phyloP scores from a whole-genome alignment of 2,797 vertebrate genomes.

The Arrhamphus sclerolepis region DNA sequence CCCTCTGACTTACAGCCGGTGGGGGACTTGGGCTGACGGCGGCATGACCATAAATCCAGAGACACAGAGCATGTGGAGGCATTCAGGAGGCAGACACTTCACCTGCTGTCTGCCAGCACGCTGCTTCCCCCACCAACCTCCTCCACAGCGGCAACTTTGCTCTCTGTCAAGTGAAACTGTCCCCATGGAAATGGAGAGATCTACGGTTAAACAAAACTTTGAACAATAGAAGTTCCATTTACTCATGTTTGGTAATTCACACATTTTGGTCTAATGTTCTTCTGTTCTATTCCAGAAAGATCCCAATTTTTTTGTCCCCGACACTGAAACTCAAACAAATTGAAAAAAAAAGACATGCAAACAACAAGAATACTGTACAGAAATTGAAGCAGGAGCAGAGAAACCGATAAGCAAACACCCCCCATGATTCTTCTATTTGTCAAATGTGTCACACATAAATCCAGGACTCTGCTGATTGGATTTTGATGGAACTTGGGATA shows the following conservation, averaged over 20 bases:
- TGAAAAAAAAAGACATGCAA: conserved; percentile 30
- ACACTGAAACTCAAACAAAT: conserved; percentile 40
- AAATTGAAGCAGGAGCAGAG: conserved; percentile 21
- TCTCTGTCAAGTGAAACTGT: conserved; percentile 73
- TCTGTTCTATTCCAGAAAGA: conserved; percentile 34
- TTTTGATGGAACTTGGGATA: conserved; percentile 63
- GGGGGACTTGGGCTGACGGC: conserved; percentile 64
- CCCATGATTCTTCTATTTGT: conserved; percentile 59
- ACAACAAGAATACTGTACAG: conserved; percentile 28
- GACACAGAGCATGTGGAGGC: conserved; percentile 78
- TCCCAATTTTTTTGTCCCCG: conserved; percentile 40
- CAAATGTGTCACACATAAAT: conserved; percentile 59
- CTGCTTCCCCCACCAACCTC: conserved; percentile 57
- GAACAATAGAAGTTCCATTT: conserved; percentile 38
- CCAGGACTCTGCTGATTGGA: conserved; percentile 53
- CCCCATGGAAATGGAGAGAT: conserved; percentile 69
- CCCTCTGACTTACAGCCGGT: conserved; percentile 66
- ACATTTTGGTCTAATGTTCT: conserved; percentile 29
- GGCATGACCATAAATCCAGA: conserved; percentile 79
- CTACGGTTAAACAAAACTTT: conserved; percentile 32
- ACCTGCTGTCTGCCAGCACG: conserved; percentile 72
- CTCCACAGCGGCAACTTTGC: conserved; percentile 55
- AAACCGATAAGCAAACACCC: conserved; percentile 52
- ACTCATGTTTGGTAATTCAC: conserved; percentile 13
- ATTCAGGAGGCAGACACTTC: conserved; percentile 73